Base-by-base conservation (phyloP, 2,113 vertebrate species). In the Calyptommatus sinebrachiatus region DNA sequence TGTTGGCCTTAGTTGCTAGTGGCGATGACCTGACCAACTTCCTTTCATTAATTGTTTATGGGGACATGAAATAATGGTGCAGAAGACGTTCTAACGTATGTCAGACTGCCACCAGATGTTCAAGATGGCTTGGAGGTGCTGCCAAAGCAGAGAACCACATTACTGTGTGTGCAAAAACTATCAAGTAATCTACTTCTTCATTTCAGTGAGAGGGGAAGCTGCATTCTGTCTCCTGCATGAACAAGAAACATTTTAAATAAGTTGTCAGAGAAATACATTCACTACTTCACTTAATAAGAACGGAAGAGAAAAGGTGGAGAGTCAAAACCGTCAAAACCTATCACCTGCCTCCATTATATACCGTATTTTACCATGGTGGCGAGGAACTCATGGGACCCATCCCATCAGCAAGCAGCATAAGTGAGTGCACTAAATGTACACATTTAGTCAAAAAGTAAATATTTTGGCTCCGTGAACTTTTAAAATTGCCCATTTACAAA, bases 401-500 rank as follows among this genome's bases (percentile, higher is more conserved):
- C 93, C 94, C 93, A 92, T 18, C 20, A 29, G 28, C 92, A 92
- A 94, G 92, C 88, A 94, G 86, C 83, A 88, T 86, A 90, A 90
- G 87, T 92, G 91, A 87, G 79, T 79, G 91, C 93, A 94, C 92
- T 87, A 88, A 91, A 87, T 80, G 92, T 92, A 92, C 92, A 89
- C 86, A 89, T 86, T 24, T n/a, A n/a, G n/a, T n/a, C n/a, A n/a
- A 92, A 87, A 75, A 93, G 93, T 88, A 91, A 57, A 93, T 88
- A 92, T 92, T 87, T 91, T 73, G 92, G 93, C 93, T 95, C 92
- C 88, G 89, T 80, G 88, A 90, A 92, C 83, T 93, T 79, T 31
- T 12, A 21, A 90, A 93, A 93, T 93, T 91, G 60, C 91, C 91
- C 92, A 91, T 93, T 94, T 90, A 94, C 85, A 86, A 92, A 92